Percentiles rank a stretch among this genome's conserved stretches.
These are phyloP conservation scores for Dioctria rufipes DNA, from an alignment of 2,888 invertebrate species.

Conservation along the genomic window DNA sequence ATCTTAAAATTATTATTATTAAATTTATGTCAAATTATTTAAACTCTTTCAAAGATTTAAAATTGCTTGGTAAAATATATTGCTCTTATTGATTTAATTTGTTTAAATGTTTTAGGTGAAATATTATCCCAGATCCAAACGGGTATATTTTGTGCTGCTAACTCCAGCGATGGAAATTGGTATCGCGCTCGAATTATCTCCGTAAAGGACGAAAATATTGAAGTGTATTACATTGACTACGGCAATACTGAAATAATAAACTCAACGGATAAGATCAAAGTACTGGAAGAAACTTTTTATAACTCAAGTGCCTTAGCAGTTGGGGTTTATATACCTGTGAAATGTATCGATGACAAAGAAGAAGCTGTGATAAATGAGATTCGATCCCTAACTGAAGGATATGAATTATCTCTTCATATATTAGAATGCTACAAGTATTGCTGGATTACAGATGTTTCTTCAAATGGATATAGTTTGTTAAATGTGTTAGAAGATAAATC, in stretches of 20 bases:
- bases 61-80: too few species aligned
- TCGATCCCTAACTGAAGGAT: slow-evolving; percentile 51
- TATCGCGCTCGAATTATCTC: slow-evolving; percentile 76
- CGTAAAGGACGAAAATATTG: slow-evolving; percentile 71
- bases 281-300: slow-evolving; percentile 72
- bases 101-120: slow-evolving; percentile 62
- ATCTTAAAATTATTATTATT: too few species aligned
- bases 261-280: slow-evolving; percentile 69
- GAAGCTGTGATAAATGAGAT: slow-evolving; percentile 50
- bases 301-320: slow-evolving; percentile 66
- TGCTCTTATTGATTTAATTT: neutral
- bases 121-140: slow-evolving; percentile 71
- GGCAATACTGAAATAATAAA: slow-evolving; percentile 78
- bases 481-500: slow-evolving; percentile 64
- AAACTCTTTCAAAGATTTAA: too few species aligned
- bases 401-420: slow-evolving; percentile 56
- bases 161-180: slow-evolving; percentile 79
- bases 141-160: slow-evolving; percentile 76
- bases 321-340: slow-evolving; percentile 68
- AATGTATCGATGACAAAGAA: slow-evolving; percentile 59
- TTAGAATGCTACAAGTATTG: slow-evolving; percentile 56
- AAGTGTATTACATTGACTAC: slow-evolving; percentile 77
- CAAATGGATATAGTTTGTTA: slow-evolving; percentile 63
- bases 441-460: slow-evolving; percentile 56
- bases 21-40: too few species aligned